These are phyloP conservation scores for Agrypnia vestita DNA, from an alignment of 1,140 invertebrate species.

Conservation along the genomic window DNA sequence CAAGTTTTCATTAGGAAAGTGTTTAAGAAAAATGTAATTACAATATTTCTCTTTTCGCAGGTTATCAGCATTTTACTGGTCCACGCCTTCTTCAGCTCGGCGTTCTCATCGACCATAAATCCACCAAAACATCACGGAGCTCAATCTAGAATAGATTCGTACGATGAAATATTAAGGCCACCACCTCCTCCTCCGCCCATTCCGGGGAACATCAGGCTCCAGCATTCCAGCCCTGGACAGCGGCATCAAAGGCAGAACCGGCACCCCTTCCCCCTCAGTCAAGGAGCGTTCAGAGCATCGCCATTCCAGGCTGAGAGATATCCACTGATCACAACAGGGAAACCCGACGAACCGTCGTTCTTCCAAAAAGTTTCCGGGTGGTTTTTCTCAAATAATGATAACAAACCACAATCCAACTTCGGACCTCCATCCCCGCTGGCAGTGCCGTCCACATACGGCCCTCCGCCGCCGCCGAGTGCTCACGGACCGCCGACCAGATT, in stretches of 20 bases:
- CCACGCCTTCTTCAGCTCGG: conserved; percentile 1
- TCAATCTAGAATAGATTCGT: conserved; percentile 54
- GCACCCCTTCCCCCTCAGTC: conserved; percentile 31
- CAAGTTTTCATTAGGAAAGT: too few relatives aligned
- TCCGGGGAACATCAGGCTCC: neutral
- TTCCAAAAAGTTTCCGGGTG: conserved; percentile 71
- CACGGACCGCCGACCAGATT: conserved; percentile 41
- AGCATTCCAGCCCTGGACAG: conserved; percentile 27
- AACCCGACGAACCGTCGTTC: conserved; percentile 63
- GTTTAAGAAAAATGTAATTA: neutral
- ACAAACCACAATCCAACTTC: conserved; percentile 15
- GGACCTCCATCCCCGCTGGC: conserved; percentile 10
- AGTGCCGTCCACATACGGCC: conserved; percentile 20
- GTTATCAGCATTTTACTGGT: conserved; percentile 52
- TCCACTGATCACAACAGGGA: conserved; percentile 34
- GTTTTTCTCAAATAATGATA: conserved; percentile 64
- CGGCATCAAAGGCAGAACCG: conserved; percentile 51
- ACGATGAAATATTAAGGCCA: conserved; percentile 57
- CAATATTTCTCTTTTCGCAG: conserved; percentile 51
- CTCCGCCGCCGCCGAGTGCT: conserved; percentile 21
- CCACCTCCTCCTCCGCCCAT: conserved; percentile 55
- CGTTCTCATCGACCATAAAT: conserved; percentile 29
- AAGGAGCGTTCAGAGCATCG: conserved; percentile 27
- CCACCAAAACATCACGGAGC: conserved; percentile 27
- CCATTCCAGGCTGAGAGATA: conserved; percentile 48